These are phyloP conservation scores for Cathartes aura DNA, from an alignment of 2,113 vertebrate genomes.

Conservation along the genomic window DNA sequence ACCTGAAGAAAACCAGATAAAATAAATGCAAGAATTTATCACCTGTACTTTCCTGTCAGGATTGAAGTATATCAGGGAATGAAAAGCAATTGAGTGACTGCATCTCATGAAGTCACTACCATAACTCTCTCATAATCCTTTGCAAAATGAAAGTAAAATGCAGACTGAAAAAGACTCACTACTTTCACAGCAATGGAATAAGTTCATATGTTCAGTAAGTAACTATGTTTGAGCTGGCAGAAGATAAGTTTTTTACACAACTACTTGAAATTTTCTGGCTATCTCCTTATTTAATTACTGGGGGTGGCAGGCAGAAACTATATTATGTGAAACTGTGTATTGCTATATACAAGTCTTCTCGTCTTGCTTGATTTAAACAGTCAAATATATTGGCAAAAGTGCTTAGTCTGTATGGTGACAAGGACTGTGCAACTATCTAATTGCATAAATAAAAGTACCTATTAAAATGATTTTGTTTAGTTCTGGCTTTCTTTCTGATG, in stretches of 20 bases:
- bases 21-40: background rate
- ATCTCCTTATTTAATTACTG: background rate
- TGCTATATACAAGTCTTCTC: background rate
- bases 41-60: background rate
- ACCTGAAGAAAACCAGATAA: background rate
- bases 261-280: background rate
- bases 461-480: background rate
- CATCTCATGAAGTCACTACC: background rate
- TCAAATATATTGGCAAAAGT: background rate
- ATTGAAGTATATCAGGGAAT: background rate
- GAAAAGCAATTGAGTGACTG: background rate
- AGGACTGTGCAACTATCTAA: background rate
- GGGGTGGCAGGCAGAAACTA: background rate
- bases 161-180: background rate
- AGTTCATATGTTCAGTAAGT: background rate
- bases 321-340: background rate
- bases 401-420: background rate
- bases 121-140: background rate
- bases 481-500: background rate
- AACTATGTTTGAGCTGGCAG: background rate
- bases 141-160: background rate
- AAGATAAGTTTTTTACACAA: background rate
- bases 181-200: background rate
- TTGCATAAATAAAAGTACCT: background rate
- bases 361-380: background rate